Evolutionary conservation across 2,797 vertebrate genomes (phyloP), one percentile per base, ranked within the genome.

Genomic region (Fistularia tabacaria): DNA sequence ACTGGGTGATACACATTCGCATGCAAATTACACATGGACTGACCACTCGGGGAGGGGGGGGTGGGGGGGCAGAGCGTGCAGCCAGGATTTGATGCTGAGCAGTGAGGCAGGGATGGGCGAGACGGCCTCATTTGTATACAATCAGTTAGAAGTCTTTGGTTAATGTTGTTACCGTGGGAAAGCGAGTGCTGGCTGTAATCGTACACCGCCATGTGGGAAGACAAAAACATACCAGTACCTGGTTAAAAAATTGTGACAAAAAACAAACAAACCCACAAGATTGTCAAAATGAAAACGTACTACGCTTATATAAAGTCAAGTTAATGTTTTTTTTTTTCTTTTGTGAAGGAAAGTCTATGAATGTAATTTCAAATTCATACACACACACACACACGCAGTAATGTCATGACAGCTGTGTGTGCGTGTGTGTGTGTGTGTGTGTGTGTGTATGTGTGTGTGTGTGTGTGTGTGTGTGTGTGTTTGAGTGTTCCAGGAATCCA

Each of bases 141-240:
- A 98, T 99, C 96, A 98, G 93, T 93, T 94, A 92, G 86, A 95
- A 97, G 93, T 99, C 96, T 99, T 99, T 98, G 97, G 96, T 99
- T 95, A 94, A 72, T 54, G 79, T 94, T 92, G 93, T 92, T 88
- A 89, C 80, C 82, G 66, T 77, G 70, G 82, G 79, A 74, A 71
- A 71, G 71, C 54, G 52, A 91, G 92, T 90, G 93, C 90, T 65
- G 77, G 83, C 62, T 55, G 74, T 53, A 60, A 76, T 51, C 76
- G 86, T 12, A 10, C 74, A 74, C 74, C 46, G 49, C 59, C 67
- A 61, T 12, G 58, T 51, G 69, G 69, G 49, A 54, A 69, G 67
- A 57, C 69, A 39, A 38, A 39, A 39, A 51, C 74, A 90, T 87
- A 87, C 81, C 88, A 82, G 88, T 82, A 82, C 81, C 85, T 84